Percentiles rank a stretch among this genome's conserved stretches.
Evolutionary conservation across 1,140 invertebrate species (phyloP).

Genomic region (Drosophila kanapiae): DNA sequence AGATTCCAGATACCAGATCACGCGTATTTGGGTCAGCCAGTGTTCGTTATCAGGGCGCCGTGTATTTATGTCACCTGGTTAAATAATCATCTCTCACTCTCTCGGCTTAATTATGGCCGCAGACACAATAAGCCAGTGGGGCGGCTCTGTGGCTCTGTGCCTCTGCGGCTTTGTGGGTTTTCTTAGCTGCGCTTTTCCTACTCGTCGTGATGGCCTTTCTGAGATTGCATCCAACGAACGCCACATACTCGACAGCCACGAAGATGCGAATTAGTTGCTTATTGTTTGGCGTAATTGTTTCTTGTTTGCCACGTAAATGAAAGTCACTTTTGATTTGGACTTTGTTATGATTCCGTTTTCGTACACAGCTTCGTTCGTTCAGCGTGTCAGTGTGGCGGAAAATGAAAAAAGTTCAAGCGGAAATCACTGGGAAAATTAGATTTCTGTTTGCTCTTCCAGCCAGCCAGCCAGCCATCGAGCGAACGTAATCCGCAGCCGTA

Average conservation of each 20-base stretch:
- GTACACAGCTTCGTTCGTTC: constrained; percentile 33
- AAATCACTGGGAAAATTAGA: constrained; percentile 62
- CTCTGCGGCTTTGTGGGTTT: constrained; percentile 44
- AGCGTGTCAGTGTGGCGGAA: constrained; percentile 62
- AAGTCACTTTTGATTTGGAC: constrained; percentile 73
- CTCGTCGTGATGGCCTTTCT: constrained; percentile 74
- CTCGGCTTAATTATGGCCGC: constrained; percentile 61
- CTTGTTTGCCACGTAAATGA: constrained; percentile 76
- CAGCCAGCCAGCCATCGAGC: not conserved
- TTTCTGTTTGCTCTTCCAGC: constrained; percentile 35
- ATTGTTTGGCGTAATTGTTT: constrained; percentile 81
- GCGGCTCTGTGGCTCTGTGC: constrained; percentile 35
- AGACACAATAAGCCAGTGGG: constrained; percentile 55
- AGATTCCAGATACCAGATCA: constrained; percentile 8
- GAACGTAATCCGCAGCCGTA: constrained; percentile 30
- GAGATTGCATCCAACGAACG: constrained; percentile 70
- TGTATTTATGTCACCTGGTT: constrained; percentile 78
- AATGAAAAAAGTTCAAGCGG: constrained; percentile 66
- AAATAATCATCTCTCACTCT: constrained; percentile 65
- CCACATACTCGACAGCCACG: constrained; percentile 32
- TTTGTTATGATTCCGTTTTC: constrained; percentile 69
- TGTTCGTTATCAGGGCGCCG: constrained; percentile 39
- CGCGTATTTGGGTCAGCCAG: constrained; percentile 64
- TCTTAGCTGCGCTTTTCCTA: constrained; percentile 67
- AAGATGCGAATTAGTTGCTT: constrained; percentile 80